Evolutionary conservation across 2,113 vertebrate species (phyloP).

Genomic region (Hymenochirus boettgeri): DNA sequence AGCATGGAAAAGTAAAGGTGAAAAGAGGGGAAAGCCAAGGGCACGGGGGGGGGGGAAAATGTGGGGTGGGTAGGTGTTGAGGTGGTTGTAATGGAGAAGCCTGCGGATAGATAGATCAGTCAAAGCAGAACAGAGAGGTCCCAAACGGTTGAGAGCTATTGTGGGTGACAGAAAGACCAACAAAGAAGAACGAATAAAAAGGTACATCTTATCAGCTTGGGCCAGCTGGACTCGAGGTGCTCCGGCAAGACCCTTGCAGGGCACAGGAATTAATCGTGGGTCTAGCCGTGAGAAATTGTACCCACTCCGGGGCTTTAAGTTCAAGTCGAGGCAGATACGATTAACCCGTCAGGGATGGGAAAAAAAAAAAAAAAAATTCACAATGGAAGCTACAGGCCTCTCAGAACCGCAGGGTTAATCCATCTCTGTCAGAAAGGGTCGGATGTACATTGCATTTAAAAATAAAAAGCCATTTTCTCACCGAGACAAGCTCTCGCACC

Average conservation of each 20-base stretch:
- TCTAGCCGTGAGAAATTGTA: slow-evolving; percentile 64
- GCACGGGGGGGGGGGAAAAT: slow-evolving; percentile 39
- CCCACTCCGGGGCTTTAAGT: slow-evolving; percentile 52
- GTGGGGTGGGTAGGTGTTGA: slow-evolving; percentile 33
- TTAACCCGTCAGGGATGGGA: slow-evolving; percentile 48
- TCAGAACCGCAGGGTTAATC: no score
- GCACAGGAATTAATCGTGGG: slow-evolving; percentile 70
- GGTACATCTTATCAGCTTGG: slow-evolving; percentile 69
- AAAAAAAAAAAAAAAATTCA: background rate
- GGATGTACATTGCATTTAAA: background rate
- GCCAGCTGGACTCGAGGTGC: slow-evolving; percentile 63
- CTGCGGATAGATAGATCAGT: slow-evolving; percentile 69
- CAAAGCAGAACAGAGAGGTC: slow-evolving; percentile 61
- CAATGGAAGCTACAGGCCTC: background rate
- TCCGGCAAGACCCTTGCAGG: slow-evolving; percentile 56
- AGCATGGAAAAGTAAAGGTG: background rate
- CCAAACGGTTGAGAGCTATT: slow-evolving; percentile 62
- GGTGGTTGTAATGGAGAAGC: slow-evolving; percentile 45
- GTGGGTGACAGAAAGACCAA: slow-evolving; percentile 69
- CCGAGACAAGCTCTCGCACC: slow-evolving; percentile 45
- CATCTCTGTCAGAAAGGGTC: background rate
- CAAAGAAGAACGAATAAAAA: slow-evolving; percentile 69
- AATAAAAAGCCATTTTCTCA: background rate
- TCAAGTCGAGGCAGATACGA: slow-evolving; percentile 54
- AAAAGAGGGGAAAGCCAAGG: background rate